Base-by-base conservation (phyloP, 2,797 vertebrate genomes). In the Onychomys torridus region DNA sequence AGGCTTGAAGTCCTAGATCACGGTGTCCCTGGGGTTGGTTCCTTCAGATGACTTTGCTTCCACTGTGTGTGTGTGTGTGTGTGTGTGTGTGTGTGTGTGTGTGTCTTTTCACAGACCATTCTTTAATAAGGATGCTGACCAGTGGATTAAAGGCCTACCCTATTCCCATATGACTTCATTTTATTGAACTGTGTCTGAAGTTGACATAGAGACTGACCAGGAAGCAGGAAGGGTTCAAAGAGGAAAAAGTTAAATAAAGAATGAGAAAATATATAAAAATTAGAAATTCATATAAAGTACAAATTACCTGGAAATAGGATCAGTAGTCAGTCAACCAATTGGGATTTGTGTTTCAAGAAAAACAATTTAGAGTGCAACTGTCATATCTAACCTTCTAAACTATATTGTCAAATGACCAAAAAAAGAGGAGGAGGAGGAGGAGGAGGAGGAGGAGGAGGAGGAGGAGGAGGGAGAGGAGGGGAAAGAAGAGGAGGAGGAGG, bases 311-410 rank as follows among this genome's bases (percentile, higher is more conserved):
- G 65, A 76, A 49, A 65, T 12, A 23, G 13, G 2, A 46, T 63
- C 40, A 69, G 78, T 32, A 78, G 40, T 55, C 43, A 52, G 11
- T 29, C 40, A 37, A 19, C 5, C 40, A 37, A 19, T 4, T 57
- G 43, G 32, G 61, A 25, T 96, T n/a, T 65, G 25, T 57, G 46
- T 92, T 75, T 55, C 67, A 73, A 88, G 27, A 57, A 94, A 75
- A 78, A 49, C 23, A 73, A 40, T 59, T 40, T 82, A 82, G 61
- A 52, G 4, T 46, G 67, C 12, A 34, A 4, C 7, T 83, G 12
- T 40, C 4, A 29, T 16, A 27, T 14, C 21, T 17, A 67, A 29
- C 16, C 11, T n/a, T 37, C 29, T 34, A 14, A 13, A 5, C n/a
- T 40, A 23, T 11, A 59, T 90, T 55, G 27, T 90, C 5, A 17